Conservation (phyloP, 2,888 invertebrate species). For the Cerastis rubricosa region DNA sequence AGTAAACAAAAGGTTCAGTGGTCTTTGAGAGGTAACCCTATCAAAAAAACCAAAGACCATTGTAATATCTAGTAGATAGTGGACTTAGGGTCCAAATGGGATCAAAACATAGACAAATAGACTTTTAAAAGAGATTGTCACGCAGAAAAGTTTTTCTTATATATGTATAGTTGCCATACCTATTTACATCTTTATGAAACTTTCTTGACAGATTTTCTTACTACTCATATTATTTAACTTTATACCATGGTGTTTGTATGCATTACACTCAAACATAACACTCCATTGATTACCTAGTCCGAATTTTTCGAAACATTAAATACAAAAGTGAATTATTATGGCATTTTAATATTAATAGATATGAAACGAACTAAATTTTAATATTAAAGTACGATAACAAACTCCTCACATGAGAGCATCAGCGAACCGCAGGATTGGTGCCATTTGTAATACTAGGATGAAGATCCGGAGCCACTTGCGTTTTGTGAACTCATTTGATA, state of each 20-base stretch:
- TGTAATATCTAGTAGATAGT: background rate
- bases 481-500: conserved; percentile 91
- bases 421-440: conserved; percentile 93
- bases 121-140: no score
- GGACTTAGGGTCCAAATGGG: background rate
- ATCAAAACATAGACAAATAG: no score
- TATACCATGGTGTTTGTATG: background rate
- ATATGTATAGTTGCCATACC: no score
- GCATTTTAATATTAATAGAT: background rate
- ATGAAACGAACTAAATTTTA: background rate
- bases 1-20: background rate
- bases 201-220: background rate
- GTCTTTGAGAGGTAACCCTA: background rate
- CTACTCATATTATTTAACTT: background rate
- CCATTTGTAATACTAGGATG: conserved; percentile 93
- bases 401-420: conserved; percentile 90
- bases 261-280: background rate
- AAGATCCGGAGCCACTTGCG: conserved; percentile 91
- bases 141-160: no score
- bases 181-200: background rate
- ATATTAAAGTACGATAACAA: background rate
- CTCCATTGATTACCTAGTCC: conserved; percentile 7
- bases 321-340: background rate
- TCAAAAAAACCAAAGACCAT: background rate
- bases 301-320: background rate